Evolutionary conservation across 2,888 invertebrate genomes (phyloP).

Genomic region (Nomada flava): DNA sequence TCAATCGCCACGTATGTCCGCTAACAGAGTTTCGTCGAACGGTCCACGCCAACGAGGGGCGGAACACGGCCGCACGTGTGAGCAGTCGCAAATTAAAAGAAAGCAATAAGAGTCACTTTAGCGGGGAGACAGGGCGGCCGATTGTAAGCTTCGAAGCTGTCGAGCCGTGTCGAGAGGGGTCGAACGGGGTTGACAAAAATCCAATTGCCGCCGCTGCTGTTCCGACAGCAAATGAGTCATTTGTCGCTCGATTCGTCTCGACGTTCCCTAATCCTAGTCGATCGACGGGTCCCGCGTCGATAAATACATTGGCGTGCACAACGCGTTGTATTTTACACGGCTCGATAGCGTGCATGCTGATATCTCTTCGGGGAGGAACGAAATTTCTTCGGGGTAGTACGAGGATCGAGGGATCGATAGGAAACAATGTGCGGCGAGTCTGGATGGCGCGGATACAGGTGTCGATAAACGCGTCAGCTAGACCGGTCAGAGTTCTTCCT

Average conservation of each 20-base stretch:
- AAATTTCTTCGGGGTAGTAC: too few relatives aligned
- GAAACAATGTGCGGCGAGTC: background rate
- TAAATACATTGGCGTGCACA: constrained; percentile 13
- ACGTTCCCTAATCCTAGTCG: constrained; percentile 37
- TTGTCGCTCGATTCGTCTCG: constrained; percentile 50
- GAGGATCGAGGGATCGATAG: background rate
- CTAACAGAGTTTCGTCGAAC: background rate
- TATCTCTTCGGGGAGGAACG: too few relatives aligned
- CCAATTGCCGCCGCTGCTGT: constrained; percentile 38
- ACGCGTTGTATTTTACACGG: background rate
- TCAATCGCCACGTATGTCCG: constrained; percentile 32
- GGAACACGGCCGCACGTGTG: constrained; percentile 60
- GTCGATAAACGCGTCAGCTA: constrained; percentile 10
- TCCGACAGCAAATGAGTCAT: constrained; percentile 48
- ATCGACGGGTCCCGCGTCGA: constrained; percentile 8
- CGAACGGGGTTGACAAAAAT: constrained; percentile 43
- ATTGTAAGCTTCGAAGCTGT: constrained; percentile 31
- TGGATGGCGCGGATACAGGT: too few relatives aligned
- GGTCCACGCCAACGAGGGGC: constrained; percentile 42
- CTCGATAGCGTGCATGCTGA: too few relatives aligned
- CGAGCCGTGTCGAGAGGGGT: background rate
- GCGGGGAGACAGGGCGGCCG: constrained; percentile 35
- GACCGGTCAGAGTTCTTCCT: background rate
- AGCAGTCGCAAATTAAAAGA: constrained; percentile 72
- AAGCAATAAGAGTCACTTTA: constrained; percentile 71